Conservation (phyloP, 2,888 invertebrate genomes). For the Agonopterix subpropinquella region DNA sequence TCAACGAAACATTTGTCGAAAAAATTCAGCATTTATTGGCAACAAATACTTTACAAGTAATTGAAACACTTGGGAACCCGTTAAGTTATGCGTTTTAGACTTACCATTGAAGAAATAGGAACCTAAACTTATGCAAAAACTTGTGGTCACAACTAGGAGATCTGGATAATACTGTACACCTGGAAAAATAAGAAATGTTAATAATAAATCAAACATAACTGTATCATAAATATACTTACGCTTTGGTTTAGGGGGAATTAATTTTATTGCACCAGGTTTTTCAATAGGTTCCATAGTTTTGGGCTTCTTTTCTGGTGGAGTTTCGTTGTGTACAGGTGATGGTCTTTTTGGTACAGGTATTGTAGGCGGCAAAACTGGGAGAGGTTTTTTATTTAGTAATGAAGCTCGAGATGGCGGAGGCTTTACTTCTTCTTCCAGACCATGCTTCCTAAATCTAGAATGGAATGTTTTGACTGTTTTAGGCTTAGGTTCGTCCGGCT, state of each 20-base stretch:
- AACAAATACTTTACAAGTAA: conserved; percentile 59
- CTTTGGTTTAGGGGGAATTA: conserved; percentile 92
- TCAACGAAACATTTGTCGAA: conserved; percentile 52
- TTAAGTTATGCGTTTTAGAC: conserved; percentile 69
- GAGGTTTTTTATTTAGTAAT: conserved; percentile 73
- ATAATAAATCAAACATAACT: conserved; percentile 22
- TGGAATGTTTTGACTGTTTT: conserved; percentile 95
- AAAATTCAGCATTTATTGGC: conserved; percentile 65
- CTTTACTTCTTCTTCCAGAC: conserved; percentile 89
- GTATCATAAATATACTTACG: conserved; percentile 82
- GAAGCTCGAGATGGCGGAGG: conserved; percentile 87
- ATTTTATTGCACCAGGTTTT: conserved; percentile 88
- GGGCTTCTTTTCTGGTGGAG: conserved; percentile 85
- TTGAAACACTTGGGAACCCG: conserved; percentile 52
- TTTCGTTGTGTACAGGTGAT: conserved; percentile 63
- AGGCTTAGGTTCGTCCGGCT: conserved; percentile 82
- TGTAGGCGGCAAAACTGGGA: conserved; percentile 61
- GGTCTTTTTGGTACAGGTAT: conserved; percentile 64
- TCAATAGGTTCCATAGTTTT: conserved; percentile 79
- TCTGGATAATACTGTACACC: conserved; percentile 35
- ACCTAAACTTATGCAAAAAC: conserved; percentile 44
- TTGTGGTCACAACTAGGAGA: conserved; percentile 26
- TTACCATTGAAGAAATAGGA: conserved; percentile 55
- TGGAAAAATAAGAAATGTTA: conserved; percentile 65
- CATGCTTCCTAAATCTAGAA: conserved; percentile 94